Evolutionary conservation across 2,888 invertebrate species (phyloP), one percentile per base, ranked within the genome.

Genomic region (Anthrax anthrax): DNA sequence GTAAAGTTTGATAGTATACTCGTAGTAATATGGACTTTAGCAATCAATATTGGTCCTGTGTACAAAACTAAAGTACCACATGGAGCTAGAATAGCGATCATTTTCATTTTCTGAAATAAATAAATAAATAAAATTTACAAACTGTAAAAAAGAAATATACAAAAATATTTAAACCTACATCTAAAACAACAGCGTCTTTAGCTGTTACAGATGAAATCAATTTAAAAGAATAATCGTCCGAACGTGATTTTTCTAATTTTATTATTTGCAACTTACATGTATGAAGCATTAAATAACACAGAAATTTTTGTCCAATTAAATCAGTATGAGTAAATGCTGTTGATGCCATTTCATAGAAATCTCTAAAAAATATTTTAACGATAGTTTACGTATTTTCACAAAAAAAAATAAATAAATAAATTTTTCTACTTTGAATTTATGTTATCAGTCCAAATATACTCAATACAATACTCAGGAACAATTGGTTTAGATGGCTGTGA

Each of bases 381-480:
- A 12, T 12, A 12, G 8, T 32, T 32, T 32, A 12, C 9, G 12
- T 12, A 32, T 12, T 12, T 32, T 32, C 3, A 32, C 9, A 32
- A 32, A 32, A 32, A 32, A 32, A n/a, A n/a, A n/a, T n/a, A n/a
- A n/a, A n/a, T n/a, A n/a, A 32, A 32, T 10, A 6, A 29, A 6
- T 12, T 32, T 32, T 32, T 32, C 12, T 32, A 32, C 29, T 32
- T 32, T 12, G 29, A 12, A 12, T 32, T 32, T 55, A 60, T 70
- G 49, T 71, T 78, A 58, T 94, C 94, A 0, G 84, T 84, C 94
- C 94, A 95, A 14, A 92, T 70, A 60, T 86, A 84, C 55, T 95
- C 92, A 39, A 95, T 71, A 58, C 91, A 92, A 52, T 92, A 74
- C 55, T 87, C 84, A 0, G 94, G 92, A 55, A 81, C 80, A 23